Evolutionary conservation across 2,888 invertebrate genomes (phyloP).

Genomic region (Sthenelais limicola): DNA sequence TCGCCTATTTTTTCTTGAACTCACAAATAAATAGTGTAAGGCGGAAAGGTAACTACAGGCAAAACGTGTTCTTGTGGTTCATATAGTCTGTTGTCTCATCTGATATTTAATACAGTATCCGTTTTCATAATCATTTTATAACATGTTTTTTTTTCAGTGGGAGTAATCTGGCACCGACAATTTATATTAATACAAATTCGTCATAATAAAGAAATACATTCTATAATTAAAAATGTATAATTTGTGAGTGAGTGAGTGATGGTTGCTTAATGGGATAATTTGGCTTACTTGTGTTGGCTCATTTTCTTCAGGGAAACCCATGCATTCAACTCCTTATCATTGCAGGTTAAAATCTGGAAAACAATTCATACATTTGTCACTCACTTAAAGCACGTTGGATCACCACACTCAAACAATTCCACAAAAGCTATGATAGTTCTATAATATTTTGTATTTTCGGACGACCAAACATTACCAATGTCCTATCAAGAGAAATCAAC

Average conservation of each 20-base stretch:
- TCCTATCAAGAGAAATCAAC: too few species aligned
- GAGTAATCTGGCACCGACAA: not conserved
- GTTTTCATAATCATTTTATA: not conserved
- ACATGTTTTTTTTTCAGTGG: not conserved
- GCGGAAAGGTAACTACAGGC: too few species aligned
- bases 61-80: too few species aligned
- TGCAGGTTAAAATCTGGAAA: conserved; percentile 87
- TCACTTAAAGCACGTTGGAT: not conserved
- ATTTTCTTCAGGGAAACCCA: conserved; percentile 95
- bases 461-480: too few species aligned
- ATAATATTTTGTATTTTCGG: too few species aligned
- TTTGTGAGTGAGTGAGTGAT: not conserved
- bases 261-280: not conserved
- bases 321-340: conserved; percentile 93
- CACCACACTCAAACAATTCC: conserved; percentile 2
- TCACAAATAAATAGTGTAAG: too few species aligned
- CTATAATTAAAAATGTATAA: not conserved
- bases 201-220: not conserved
- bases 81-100: too few species aligned
- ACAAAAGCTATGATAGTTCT: not conserved
- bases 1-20: too few species aligned
- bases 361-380: conserved; percentile 27
- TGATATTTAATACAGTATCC: not conserved
- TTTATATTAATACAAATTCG: not conserved
- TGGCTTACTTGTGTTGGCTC: conserved; percentile 78